A percentile compares a stretch with the other conserved stretches of the same genome.
phyloP scores from a whole-genome alignment of 2,113 vertebrate genomes.

The Scortum barcoo region DNA sequence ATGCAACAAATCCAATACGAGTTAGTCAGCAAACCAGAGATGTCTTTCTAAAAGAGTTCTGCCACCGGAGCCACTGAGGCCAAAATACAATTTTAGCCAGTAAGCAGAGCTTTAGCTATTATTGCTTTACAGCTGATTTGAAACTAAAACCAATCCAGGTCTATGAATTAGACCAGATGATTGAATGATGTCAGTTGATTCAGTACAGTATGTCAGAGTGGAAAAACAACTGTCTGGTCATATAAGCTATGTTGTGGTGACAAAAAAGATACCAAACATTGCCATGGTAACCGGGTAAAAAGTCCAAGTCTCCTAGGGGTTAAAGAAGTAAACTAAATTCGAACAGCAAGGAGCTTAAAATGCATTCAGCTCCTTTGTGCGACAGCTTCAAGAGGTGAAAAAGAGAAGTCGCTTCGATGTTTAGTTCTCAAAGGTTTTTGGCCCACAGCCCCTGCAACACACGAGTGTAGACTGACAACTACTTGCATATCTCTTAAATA shows the following conservation, averaged over 20 bases:
- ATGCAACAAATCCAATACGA: slow-evolving; percentile 79
- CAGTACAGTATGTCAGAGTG: no score
- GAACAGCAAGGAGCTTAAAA: slow-evolving; percentile 9
- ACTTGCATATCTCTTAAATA: background rate
- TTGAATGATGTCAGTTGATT: no score
- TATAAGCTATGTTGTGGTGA: no score
- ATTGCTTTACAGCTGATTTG: slow-evolving; percentile 40
- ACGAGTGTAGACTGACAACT: background rate
- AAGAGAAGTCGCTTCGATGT: background rate
- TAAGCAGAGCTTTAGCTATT: slow-evolving; percentile 44
- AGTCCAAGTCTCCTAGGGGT: no score
- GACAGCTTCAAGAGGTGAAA: slow-evolving; percentile 1
- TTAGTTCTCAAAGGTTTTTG: background rate
- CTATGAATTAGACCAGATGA: no score
- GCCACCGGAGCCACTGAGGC: slow-evolving; percentile 56
- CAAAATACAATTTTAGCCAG: slow-evolving; percentile 57
- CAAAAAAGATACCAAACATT: no score
- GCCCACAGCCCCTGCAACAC: background rate
- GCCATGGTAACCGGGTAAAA: no score
- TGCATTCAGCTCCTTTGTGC: background rate
- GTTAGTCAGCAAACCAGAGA: slow-evolving; percentile 70
- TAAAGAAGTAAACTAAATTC: slow-evolving; percentile 25
- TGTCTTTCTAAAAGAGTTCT: slow-evolving; percentile 69
- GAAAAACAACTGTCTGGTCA: no score
- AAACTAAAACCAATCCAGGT: no score